A percentile compares a stretch with the other conserved stretches of the same genome.
Conservation (phyloP, 2,113 vertebrate species). For the Aegotheles bennettii region DNA sequence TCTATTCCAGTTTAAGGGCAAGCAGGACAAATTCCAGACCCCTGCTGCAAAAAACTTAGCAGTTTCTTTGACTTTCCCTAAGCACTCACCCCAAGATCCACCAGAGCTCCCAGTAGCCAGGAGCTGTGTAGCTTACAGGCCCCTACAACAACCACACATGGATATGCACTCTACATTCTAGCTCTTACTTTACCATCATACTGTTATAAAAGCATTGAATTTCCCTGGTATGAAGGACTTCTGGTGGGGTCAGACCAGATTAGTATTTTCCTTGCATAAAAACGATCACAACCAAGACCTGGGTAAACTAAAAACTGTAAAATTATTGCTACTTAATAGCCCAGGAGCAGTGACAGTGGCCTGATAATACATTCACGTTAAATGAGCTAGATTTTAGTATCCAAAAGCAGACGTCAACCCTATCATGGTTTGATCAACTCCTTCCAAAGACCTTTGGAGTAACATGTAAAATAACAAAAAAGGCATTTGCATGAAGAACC, state of each 20-base stretch:
- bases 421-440: not conserved
- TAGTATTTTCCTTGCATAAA: not conserved
- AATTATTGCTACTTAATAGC: not conserved
- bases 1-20: not conserved
- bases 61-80: not conserved
- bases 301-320: not conserved
- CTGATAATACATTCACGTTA: not conserved
- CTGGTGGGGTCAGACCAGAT: not conserved
- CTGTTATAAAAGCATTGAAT: not conserved
- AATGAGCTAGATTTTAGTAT: not conserved
- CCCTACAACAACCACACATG: not conserved
- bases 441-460: not conserved
- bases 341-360: not conserved
- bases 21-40: not conserved
- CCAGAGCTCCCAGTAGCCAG: not conserved
- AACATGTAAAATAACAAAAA: not conserved
- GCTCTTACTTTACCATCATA: not conserved
- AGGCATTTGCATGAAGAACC: not conserved
- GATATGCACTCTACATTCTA: not conserved
- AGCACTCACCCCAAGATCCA: not conserved
- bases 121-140: not conserved
- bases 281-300: not conserved
- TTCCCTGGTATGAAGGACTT: not conserved
- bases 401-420: not conserved
- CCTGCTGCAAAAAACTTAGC: not conserved